A percentile compares a stretch with the other conserved stretches of the same genome.
Evolutionary conservation across 2,888 invertebrate species (phyloP).

Genomic region (Hypsopygia costalis): DNA sequence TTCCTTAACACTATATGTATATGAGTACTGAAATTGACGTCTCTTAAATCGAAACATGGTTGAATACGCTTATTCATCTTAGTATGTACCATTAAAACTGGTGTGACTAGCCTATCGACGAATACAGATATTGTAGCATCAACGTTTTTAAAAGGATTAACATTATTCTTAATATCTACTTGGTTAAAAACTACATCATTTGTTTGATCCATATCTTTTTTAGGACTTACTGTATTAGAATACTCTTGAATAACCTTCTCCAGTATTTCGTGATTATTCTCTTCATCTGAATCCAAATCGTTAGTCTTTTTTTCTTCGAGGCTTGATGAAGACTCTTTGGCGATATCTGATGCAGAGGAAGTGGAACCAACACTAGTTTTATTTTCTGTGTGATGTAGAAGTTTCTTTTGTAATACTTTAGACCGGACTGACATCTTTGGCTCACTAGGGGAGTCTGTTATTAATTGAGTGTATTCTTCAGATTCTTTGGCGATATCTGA

Average conservation of each 20-base stretch:
- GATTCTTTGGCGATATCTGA: too few relatives aligned
- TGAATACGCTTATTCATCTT: conserved; percentile 51
- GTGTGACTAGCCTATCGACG: conserved; percentile 60
- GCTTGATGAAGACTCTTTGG: conserved; percentile 27
- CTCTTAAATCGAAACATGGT: conserved; percentile 42
- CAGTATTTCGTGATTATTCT: conserved; percentile 32
- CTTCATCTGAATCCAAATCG: conserved; percentile 39
- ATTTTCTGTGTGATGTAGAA: conserved; percentile 18
- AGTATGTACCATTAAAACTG: conserved; percentile 64
- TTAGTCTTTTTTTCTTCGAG: conserved; percentile 17
- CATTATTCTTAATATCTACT: conserved; percentile 29
- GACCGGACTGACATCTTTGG: conserved; percentile 12
- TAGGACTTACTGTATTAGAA: conserved; percentile 6
- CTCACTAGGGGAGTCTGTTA: not conserved
- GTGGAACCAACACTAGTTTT: conserved; percentile 17
- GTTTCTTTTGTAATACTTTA: conserved; percentile 26
- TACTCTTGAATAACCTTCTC: conserved; percentile 31
- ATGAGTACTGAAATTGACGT: conserved; percentile 49
- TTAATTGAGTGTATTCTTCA: too few relatives aligned
- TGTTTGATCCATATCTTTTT: conserved; percentile 10
- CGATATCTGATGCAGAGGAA: conserved; percentile 27
- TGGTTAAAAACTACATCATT: conserved; percentile 7
- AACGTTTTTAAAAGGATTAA: conserved; percentile 60
- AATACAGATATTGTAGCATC: conserved; percentile 56
- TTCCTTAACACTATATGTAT: conserved; percentile 47